These are phyloP conservation scores for Phrynocephalus forsythii DNA, from an alignment of 2,797 vertebrate species.

Conservation along the genomic window DNA sequence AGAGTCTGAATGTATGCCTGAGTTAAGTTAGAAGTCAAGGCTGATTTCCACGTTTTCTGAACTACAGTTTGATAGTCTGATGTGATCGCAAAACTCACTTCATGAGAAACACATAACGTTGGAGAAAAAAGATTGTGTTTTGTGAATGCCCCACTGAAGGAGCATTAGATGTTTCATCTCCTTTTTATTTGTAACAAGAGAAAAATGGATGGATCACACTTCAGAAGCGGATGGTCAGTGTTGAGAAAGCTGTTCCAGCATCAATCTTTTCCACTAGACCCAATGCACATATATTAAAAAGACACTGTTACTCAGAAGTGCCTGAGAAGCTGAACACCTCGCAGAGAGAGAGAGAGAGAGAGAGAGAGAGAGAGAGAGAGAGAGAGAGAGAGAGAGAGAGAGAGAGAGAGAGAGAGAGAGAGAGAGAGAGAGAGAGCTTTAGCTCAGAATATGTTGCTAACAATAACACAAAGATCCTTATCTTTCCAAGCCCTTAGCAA, in stretches of 20 bases:
- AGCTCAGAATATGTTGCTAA: not conserved
- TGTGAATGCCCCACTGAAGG: not conserved
- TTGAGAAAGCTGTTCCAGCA: conserved; percentile 30
- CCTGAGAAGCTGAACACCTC: not conserved
- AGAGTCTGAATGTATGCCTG: rapidly evolving
- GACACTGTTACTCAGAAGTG: not conserved
- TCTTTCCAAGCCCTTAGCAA: conserved; percentile 37
- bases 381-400: not conserved
- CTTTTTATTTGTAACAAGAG: not conserved
- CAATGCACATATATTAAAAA: not conserved
- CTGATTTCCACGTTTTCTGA: conserved; percentile 28
- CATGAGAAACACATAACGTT: not conserved
- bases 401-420: not conserved
- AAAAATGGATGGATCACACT: not conserved
- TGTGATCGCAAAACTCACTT: conserved; percentile 1
- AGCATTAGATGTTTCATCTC: conserved; percentile 21
- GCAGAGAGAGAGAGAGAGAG: not conserved
- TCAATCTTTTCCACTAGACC: conserved; percentile 7
- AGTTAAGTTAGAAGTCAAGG: not conserved
- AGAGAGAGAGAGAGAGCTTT: rapidly evolving
- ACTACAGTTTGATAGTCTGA: not conserved
- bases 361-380: too few species aligned
- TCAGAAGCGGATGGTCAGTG: not conserved
- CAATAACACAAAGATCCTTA: conserved; percentile 12
- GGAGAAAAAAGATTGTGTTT: not conserved